A percentile compares a stretch with the other conserved stretches of the same genome.
These are phyloP conservation scores for Colaptes auratus DNA, from an alignment of 2,113 vertebrate species.

Conservation along the genomic window DNA sequence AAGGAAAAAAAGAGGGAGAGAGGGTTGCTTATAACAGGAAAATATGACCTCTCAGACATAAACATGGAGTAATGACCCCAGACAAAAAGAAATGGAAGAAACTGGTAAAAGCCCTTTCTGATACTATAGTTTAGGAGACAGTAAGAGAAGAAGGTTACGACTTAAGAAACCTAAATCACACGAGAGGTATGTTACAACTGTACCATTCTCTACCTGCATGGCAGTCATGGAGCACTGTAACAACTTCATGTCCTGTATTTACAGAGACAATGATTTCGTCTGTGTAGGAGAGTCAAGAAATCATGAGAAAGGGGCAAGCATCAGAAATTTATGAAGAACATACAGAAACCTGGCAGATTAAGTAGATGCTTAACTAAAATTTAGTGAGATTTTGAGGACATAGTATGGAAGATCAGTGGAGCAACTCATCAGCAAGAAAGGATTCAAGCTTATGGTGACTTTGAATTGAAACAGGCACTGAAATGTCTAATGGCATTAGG, in stretches of 20 bases:
- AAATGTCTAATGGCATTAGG: background rate
- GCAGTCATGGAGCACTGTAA: background rate
- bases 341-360: constrained; percentile 10
- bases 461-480: background rate
- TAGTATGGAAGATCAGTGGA: background rate
- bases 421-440: background rate
- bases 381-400: background rate
- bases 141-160: background rate
- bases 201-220: background rate
- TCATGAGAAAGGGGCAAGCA: background rate
- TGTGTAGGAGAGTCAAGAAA: background rate
- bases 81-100: background rate
- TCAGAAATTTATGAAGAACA: constrained; percentile 31
- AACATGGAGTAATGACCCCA: background rate
- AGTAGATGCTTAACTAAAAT: constrained; percentile 36
- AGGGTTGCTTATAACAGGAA: background rate
- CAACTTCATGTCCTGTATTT: background rate
- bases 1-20: background rate
- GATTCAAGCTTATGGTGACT: background rate
- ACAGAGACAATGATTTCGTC: background rate
- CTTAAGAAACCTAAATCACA: background rate
- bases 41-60: background rate
- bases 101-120: background rate
- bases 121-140: background rate
- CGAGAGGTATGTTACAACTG: background rate